Evolutionary conservation across 2,113 vertebrate species (phyloP).

Genomic region (Oryzias javanicus): DNA sequence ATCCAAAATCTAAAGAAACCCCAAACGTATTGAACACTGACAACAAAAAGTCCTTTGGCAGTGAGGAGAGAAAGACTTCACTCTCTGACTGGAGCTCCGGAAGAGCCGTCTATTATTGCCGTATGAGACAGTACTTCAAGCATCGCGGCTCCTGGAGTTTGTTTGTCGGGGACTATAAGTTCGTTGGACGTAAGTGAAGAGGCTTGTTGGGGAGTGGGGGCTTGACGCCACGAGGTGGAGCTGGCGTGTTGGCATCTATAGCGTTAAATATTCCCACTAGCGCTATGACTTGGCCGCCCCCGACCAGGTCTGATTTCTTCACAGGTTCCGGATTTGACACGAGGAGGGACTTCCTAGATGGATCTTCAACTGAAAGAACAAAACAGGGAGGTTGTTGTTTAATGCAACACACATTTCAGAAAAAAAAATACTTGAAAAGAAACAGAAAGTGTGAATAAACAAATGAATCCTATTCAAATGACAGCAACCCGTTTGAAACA

Average conservation of each 20-base stretch:
- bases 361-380: conserved; percentile 39
- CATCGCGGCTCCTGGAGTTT: background rate
- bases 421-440: no score
- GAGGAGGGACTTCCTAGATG: conserved; percentile 30
- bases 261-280: conserved; percentile 76
- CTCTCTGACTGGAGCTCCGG: conserved; percentile 8
- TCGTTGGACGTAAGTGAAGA: conserved; percentile 61
- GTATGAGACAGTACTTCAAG: conserved; percentile 16
- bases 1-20: conserved; percentile 56
- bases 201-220: conserved; percentile 76
- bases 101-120: conserved; percentile 9
- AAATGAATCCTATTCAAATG: no score
- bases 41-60: no score
- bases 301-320: conserved; percentile 22
- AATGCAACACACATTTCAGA: background rate
- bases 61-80: background rate
- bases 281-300: conserved; percentile 75
- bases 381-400: background rate
- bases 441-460: no score
- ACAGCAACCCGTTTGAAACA: no score
- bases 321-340: conserved; percentile 11
- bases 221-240: conserved; percentile 51
- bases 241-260: conserved; percentile 30
- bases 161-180: conserved; percentile 57
- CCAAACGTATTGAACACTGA: conserved; percentile 5